phyloP scores from a whole-genome alignment of 2,797 vertebrate genomes.

The Holocentrus rufus region DNA sequence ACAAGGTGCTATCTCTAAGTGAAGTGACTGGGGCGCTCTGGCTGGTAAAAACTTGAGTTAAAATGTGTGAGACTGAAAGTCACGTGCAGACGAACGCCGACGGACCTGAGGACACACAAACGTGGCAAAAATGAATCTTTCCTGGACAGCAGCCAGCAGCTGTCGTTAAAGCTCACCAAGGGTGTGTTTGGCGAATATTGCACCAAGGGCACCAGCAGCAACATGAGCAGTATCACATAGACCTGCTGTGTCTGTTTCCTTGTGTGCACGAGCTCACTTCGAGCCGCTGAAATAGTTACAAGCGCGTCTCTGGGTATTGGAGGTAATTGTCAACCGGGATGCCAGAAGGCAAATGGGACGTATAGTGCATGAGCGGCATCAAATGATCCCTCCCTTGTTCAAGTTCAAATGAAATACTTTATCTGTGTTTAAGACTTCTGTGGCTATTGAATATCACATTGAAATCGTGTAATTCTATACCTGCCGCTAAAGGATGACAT shows the following conservation, averaged over 20 bases:
- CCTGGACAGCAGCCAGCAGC: slow-evolving; percentile 43
- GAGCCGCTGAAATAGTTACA: slow-evolving; percentile 56
- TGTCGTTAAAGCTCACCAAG: slow-evolving; percentile 46
- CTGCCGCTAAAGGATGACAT: slow-evolving; percentile 60
- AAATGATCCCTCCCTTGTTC: slow-evolving; percentile 67
- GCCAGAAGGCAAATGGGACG: slow-evolving; percentile 60
- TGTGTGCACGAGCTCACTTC: background rate
- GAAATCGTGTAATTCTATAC: slow-evolving; percentile 70
- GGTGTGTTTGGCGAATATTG: slow-evolving; percentile 57
- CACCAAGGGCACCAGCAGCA: slow-evolving; percentile 23
- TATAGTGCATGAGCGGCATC: slow-evolving; percentile 52
- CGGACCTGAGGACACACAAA: slow-evolving; percentile 30
- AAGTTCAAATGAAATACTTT: slow-evolving; percentile 72
- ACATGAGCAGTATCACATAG: slow-evolving; percentile 34
- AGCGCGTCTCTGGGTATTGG: slow-evolving; percentile 55
- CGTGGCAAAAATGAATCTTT: slow-evolving; percentile 32
- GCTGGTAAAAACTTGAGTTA: background rate
- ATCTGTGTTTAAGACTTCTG: slow-evolving; percentile 68
- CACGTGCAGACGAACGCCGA: slow-evolving; percentile 19
- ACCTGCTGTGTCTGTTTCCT: slow-evolving; percentile 1
- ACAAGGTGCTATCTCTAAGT: slow-evolving; percentile 13
- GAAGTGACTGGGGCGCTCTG: slow-evolving; percentile 12
- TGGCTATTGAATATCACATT: slow-evolving; percentile 65
- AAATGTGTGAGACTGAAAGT: slow-evolving; percentile 4
- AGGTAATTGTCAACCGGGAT: slow-evolving; percentile 44